Evolutionary conservation across 2,888 invertebrate genomes (phyloP).

Genomic region (Beris morrisii): DNA sequence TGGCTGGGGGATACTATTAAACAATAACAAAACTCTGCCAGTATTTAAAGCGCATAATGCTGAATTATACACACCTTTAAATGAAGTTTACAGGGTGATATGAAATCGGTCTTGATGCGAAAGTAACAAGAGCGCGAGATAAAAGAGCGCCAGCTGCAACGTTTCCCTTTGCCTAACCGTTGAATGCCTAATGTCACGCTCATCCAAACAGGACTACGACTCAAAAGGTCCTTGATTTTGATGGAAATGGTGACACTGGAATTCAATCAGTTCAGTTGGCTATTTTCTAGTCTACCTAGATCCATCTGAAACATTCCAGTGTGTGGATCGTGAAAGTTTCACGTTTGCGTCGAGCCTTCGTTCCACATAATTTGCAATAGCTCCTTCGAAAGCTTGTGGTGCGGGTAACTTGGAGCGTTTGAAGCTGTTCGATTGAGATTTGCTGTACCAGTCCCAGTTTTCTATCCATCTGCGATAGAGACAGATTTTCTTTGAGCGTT

Average conservation of each 20-base stretch:
- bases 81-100: too few species aligned
- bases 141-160: not conserved
- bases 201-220: not conserved
- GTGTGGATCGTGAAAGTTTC: not conserved
- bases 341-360: not conserved
- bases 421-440: slow-evolving; percentile 31
- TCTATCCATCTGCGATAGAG: slow-evolving; percentile 34
- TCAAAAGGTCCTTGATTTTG: slow-evolving; percentile 10
- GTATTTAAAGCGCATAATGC: too few species aligned
- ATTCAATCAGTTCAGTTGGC: slow-evolving; percentile 4
- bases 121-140: too few species aligned
- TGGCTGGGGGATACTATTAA: too few species aligned
- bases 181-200: not conserved
- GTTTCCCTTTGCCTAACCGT: not conserved
- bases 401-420: slow-evolving; percentile 15
- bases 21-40: too few species aligned
- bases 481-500: slow-evolving; percentile 19
- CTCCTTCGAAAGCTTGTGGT: slow-evolving; percentile 11
- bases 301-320: slow-evolving; percentile 7
- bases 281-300: not conserved
- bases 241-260: slow-evolving; percentile 27
- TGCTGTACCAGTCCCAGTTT: slow-evolving; percentile 34
- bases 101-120: too few species aligned
- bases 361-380: slow-evolving; percentile 6
- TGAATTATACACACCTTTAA: too few species aligned